Base-by-base conservation (phyloP, 2,888 invertebrate genomes). In the Eristalis intricaria region DNA sequence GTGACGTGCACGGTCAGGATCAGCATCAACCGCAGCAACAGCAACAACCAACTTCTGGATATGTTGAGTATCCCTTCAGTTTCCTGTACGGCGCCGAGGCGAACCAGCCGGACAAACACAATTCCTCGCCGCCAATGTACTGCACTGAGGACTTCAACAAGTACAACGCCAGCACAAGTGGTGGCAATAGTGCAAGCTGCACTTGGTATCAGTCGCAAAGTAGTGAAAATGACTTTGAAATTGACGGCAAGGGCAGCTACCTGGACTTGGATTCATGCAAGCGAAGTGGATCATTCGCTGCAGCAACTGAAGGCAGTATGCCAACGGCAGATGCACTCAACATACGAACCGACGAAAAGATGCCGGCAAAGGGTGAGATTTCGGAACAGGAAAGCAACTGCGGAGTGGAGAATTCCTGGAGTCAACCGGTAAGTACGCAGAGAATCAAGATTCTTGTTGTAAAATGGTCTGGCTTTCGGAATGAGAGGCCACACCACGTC, bases 331-430 rank as follows among this genome's bases (percentile, higher is more conserved):
- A 89, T 29, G 94, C 94, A 89, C 93, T 97, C 65, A 96, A 97
- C 91, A 97, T 97, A 90, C 95, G 96, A 89, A 96, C 97, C 0
- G 97, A 97, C 91, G 97, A 97, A 92, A 95, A 96, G 89, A 97
- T 97, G 97, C 97, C 97, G 50, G 96, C 97, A 0, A 95, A 97
- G 87, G 97, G 97, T 0, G 97, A 97, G 93, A 94, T 97, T 60
- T 97, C 97, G 15, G 97, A 97, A 19, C 97, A 97, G 91, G 97
- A 97, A 91, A 97, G 97, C 93, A 96, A 97, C 91, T 97, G 97
- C 13, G 96, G 96, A 89, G 96, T 96, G 91, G 97, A 97, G 89
- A 93, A 93, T 89, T 95, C 96, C 2, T 96, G 97, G 95, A 96
- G 95, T 88, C 93, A 93, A 89, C 92, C 96, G 94, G 95, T 97